Evolutionary conservation across 2,113 vertebrate genomes (phyloP).

Genomic region (Megaleporinus macrocephalus): DNA sequence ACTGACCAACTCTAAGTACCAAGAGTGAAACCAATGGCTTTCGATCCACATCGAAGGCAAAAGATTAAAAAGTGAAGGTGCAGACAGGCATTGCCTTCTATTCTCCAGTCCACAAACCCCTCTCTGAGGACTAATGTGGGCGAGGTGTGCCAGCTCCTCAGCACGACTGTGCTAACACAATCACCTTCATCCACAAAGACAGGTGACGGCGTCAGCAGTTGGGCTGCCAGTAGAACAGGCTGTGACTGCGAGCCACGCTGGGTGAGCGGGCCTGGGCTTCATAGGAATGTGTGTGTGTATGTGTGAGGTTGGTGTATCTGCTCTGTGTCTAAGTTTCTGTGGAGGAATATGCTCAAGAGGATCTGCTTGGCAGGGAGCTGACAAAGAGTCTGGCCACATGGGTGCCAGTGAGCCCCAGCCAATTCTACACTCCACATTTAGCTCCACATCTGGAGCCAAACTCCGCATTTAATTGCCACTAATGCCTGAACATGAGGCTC

Average conservation of each 20-base stretch:
- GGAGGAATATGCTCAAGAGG: conserved; percentile 6
- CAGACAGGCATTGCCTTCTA: conserved; percentile 35
- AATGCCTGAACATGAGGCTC: conserved; percentile 69
- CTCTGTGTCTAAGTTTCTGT: conserved; percentile 1
- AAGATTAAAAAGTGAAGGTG: conserved; percentile 4
- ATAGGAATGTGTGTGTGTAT: conserved; percentile 28
- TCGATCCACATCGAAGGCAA: not conserved
- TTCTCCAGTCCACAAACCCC: conserved; percentile 30
- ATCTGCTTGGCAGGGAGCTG: conserved; percentile 29
- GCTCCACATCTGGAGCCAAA: conserved; percentile 71
- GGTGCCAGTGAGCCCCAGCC: conserved; percentile 17
- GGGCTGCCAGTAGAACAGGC: conserved; percentile 53
- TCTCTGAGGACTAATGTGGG: conserved; percentile 47
- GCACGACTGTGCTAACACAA: conserved; percentile 49
- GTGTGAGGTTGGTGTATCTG: conserved; percentile 4
- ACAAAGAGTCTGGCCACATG: conserved; percentile 40
- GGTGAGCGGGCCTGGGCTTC: conserved; percentile 26
- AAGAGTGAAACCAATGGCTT: conserved; percentile 11
- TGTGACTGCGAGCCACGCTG: conserved; percentile 51
- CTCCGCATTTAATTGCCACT: conserved; percentile 74
- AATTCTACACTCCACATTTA: conserved; percentile 35
- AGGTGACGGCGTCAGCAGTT: conserved; percentile 58
- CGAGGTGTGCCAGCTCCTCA: conserved; percentile 44
- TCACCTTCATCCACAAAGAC: conserved; percentile 57
- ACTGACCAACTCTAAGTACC: not conserved